phyloP scores from a whole-genome alignment of 2,797 vertebrate species.

The Danio aesculapii region DNA sequence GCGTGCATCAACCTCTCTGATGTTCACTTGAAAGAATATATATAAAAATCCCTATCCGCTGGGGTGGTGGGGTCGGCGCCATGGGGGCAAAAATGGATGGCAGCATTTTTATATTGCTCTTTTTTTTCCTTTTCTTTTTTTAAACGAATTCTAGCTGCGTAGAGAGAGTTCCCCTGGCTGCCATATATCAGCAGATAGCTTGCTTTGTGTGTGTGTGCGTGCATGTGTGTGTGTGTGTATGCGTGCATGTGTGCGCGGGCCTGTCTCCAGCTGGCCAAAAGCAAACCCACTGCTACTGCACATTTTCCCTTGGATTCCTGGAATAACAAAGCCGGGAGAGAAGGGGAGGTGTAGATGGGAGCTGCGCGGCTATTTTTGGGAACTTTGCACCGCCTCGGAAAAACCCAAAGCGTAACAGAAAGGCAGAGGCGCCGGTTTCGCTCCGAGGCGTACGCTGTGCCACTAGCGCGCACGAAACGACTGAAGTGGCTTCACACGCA shows the following conservation, averaged over 20 bases:
- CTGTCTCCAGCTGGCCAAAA: slow-evolving; percentile 50
- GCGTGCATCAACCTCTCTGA: slow-evolving; percentile 40
- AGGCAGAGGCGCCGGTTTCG: slow-evolving; percentile 34
- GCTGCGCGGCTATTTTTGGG: slow-evolving; percentile 58
- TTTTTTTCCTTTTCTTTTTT: not conserved
- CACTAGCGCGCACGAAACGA: slow-evolving; percentile 52
- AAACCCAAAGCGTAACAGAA: slow-evolving; percentile 50
- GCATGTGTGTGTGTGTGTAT: slow-evolving; percentile 2
- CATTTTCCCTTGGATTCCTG: slow-evolving; percentile 59
- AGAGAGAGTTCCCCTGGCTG: slow-evolving; percentile 41
- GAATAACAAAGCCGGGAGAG: slow-evolving; percentile 50
- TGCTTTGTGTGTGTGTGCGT: not conserved
- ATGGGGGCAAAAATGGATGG: slow-evolving; percentile 23
- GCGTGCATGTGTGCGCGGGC: slow-evolving; percentile 10
- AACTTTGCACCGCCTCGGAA: slow-evolving; percentile 56
- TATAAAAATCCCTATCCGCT: slow-evolving; percentile 11
- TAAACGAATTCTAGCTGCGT: slow-evolving; percentile 38
- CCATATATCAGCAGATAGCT: slow-evolving; percentile 34
- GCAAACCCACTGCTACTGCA: slow-evolving; percentile 46
- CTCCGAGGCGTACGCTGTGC: slow-evolving; percentile 51
- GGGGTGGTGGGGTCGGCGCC: slow-evolving; percentile 22
- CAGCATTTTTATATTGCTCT: slow-evolving; percentile 36
- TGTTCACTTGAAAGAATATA: slow-evolving; percentile 29
- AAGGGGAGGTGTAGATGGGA: slow-evolving; percentile 14
- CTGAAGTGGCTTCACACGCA: slow-evolving; percentile 52